Evolutionary conservation across 2,888 invertebrate genomes (phyloP).

Genomic region (Temnothorax rugatulus): DNA sequence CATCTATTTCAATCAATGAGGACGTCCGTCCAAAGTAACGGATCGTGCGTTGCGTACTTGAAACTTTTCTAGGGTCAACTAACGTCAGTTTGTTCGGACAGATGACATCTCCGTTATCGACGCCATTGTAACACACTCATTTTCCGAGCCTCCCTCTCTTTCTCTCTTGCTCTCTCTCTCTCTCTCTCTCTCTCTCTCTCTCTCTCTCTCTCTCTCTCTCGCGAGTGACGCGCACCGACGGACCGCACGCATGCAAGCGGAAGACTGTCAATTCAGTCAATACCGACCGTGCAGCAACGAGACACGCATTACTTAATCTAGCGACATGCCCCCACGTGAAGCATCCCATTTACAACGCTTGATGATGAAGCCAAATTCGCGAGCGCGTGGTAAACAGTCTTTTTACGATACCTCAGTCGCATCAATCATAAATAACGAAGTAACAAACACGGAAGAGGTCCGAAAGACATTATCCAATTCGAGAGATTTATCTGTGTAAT

Average conservation of each 20-base stretch:
- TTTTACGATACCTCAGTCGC: background rate
- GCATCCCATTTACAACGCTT: conserved; percentile 46
- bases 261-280: conserved; percentile 68
- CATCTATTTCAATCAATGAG: conserved; percentile 46
- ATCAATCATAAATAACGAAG: background rate
- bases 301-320: conserved; percentile 68
- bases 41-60: conserved; percentile 42
- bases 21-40: conserved; percentile 47
- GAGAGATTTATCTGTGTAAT: background rate
- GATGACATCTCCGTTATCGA: conserved; percentile 54
- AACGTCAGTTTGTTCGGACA: conserved; percentile 53
- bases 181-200: conserved; percentile 5
- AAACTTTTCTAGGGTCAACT: conserved; percentile 53
- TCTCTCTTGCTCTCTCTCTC: background rate
- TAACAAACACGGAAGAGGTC: background rate
- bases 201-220: conserved; percentile 17
- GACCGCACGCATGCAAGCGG: conserved; percentile 61
- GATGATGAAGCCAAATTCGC: conserved; percentile 39
- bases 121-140: conserved; percentile 54
- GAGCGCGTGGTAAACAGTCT: conserved; percentile 7
- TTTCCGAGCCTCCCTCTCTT: conserved; percentile 34
- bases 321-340: conserved; percentile 46
- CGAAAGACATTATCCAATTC: background rate
- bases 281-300: conserved; percentile 52
- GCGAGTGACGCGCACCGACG: conserved; percentile 44